Conservation (phyloP, 2,113 vertebrate genomes). For the Pseudopodoces humilis region DNA sequence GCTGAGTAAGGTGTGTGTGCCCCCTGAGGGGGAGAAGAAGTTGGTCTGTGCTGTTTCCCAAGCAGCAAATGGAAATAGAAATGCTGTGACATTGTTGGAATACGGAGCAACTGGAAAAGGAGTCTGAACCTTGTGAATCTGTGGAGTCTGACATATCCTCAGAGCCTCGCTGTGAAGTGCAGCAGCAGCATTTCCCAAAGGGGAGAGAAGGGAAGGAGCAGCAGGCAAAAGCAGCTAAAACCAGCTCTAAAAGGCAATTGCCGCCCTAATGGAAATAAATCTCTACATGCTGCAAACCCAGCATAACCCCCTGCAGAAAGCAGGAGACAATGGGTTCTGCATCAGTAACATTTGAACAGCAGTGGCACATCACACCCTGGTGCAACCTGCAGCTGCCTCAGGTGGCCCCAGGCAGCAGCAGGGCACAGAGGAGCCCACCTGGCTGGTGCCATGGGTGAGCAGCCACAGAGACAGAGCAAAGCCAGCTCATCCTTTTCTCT, state of each 20-base stretch:
- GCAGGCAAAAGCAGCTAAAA: neutral
- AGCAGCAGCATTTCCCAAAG: neutral
- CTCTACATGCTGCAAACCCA: neutral
- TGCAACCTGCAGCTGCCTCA: neutral
- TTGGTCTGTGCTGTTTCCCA: neutral
- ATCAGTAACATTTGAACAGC: neutral
- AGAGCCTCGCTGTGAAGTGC: neutral
- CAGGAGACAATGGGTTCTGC: neutral
- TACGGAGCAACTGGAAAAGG: neutral
- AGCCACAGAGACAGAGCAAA: neutral
- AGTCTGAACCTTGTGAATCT: neutral
- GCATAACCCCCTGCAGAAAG: neutral
- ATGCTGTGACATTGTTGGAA: neutral
- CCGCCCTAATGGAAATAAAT: neutral
- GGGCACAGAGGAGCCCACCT: neutral
- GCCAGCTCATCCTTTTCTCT: neutral
- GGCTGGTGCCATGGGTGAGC: neutral
- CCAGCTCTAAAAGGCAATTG: neutral
- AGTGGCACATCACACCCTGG: neutral
- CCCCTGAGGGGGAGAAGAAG: neutral
- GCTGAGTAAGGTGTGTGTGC: neutral
- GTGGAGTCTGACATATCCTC: neutral
- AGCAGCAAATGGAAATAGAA: neutral
- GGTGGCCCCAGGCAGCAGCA: neutral
- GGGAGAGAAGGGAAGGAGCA: neutral